phyloP scores from a whole-genome alignment of 2,113 vertebrate species.

The Noturus placidus region DNA sequence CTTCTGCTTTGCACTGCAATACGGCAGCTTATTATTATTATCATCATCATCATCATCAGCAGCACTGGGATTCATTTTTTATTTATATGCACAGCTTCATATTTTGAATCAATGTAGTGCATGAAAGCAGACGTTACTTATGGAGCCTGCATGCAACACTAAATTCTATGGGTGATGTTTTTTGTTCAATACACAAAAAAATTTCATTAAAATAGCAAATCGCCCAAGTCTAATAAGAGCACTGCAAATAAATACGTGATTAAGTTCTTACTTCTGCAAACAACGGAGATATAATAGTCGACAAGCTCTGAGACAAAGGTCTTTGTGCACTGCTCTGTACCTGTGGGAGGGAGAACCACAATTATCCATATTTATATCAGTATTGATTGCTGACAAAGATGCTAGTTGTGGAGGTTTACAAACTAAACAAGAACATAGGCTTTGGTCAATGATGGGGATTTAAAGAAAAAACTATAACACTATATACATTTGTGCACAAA shows the following conservation, averaged over 20 bases:
- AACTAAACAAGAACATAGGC: background rate
- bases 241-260: conserved; percentile 1
- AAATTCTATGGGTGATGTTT: background rate
- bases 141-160: background rate
- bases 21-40: background rate
- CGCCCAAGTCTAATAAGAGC: background rate
- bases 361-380: background rate
- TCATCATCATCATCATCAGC: no score
- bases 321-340: conserved; percentile 79
- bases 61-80: background rate
- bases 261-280: conserved; percentile 86
- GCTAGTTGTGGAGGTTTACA: background rate
- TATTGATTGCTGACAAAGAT: background rate
- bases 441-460: background rate
- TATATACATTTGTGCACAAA: background rate
- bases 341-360: background rate
- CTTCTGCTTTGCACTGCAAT: background rate
- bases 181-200: background rate
- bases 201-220: background rate
- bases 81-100: background rate
- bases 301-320: conserved; percentile 88
- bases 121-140: background rate
- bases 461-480: background rate
- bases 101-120: background rate
- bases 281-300: conserved; percentile 88